phyloP scores from a whole-genome alignment of 2,113 vertebrate genomes.

The Prolemur simus region DNA sequence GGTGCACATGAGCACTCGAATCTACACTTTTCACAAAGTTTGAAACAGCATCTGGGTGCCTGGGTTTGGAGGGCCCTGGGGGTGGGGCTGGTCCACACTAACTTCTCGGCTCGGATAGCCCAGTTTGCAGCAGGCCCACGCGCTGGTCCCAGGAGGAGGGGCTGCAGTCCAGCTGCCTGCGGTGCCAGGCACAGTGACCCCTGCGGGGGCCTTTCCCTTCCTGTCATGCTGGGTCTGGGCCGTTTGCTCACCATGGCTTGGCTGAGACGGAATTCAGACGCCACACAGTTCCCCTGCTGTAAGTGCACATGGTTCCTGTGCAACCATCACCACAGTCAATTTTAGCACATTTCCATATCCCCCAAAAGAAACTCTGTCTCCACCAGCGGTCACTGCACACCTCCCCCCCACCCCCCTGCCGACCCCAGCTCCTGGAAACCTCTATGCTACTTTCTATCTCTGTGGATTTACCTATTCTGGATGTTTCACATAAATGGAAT shows the following conservation, averaged over 20 bases:
- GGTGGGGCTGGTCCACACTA: rapidly evolving
- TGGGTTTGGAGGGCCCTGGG: not conserved
- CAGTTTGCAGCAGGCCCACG: not conserved
- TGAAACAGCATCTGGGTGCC: not conserved
- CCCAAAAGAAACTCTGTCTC: not conserved
- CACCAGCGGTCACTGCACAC: not conserved
- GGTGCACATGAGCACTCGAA: no score
- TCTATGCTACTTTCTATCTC: not conserved
- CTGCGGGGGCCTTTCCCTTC: not conserved
- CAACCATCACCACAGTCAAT: not conserved
- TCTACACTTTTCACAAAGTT: not conserved
- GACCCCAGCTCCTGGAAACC: not conserved
- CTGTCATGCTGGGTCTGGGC: not conserved
- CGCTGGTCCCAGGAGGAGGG: no score
- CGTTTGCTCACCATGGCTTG: rapidly evolving
- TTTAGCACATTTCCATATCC: not conserved
- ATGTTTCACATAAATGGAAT: not conserved
- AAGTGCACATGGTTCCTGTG: no score
- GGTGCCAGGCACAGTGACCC: not conserved
- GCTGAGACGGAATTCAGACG: rapidly evolving
- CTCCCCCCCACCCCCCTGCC: rapidly evolving
- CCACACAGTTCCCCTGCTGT: rapidly evolving
- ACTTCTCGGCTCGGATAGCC: not conserved
- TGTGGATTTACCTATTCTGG: not conserved
- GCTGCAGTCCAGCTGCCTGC: no score